Conservation (phyloP, 1,140 invertebrate genomes). For the Ostrea edulis region DNA sequence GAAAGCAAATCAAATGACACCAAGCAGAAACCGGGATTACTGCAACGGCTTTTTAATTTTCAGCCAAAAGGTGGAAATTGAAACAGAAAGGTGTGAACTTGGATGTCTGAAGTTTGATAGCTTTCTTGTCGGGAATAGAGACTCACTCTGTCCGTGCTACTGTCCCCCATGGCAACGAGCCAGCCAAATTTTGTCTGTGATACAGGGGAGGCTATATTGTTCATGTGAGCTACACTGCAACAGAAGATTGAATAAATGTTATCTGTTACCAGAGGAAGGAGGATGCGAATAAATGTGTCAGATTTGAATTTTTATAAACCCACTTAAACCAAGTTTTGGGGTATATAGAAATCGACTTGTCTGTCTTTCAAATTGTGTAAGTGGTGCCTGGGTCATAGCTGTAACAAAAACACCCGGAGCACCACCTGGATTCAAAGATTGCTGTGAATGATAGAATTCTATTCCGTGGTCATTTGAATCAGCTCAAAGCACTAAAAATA, state of each 20-base stretch:
- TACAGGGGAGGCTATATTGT: neutral
- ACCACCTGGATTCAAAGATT: no score
- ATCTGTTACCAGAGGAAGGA: neutral
- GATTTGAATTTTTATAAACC: no score
- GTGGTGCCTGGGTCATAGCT: no score
- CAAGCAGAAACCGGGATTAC: neutral
- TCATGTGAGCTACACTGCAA: neutral
- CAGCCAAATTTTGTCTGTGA: constrained; percentile 18
- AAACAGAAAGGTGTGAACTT: neutral
- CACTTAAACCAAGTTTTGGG: no score
- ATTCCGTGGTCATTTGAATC: no score
- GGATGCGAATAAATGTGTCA: neutral
- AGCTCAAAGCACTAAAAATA: no score
- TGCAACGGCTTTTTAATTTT: neutral
- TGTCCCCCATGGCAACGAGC: neutral
- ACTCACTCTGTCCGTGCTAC: neutral
- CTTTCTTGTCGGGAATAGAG: neutral
- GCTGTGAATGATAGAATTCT: no score
- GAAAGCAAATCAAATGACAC: neutral
- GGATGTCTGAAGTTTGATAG: neutral
- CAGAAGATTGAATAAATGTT: neutral
- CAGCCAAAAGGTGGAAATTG: neutral
- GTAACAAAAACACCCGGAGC: no score
- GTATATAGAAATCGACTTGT: no score
- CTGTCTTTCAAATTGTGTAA: no score